Evolutionary conservation across 1,140 invertebrate species (phyloP).

Genomic region (Dendrolimus punctatus): DNA sequence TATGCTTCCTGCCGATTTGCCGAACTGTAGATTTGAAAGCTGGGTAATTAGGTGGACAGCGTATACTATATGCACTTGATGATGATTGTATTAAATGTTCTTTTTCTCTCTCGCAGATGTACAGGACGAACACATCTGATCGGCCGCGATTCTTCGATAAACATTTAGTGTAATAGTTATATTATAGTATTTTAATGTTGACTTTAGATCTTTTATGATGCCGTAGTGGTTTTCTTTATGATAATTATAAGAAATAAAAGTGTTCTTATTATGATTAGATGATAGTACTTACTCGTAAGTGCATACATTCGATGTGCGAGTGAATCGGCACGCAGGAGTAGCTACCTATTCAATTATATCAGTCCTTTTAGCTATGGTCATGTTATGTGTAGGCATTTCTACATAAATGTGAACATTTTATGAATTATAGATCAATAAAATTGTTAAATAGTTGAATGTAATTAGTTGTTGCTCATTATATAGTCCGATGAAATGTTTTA

Average conservation of each 20-base stretch:
- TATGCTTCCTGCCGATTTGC: neutral
- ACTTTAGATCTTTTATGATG: conserved; percentile 19
- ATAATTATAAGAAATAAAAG: conserved; percentile 55
- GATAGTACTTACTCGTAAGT: conserved; percentile 17
- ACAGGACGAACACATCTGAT: conserved; percentile 75
- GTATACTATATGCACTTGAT: neutral
- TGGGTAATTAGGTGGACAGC: neutral
- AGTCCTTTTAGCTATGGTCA: conserved; percentile 4
- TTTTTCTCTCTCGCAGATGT: conserved; percentile 76
- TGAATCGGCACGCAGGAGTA: conserved; percentile 5
- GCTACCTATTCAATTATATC: conserved; percentile 11
- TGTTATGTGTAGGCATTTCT: conserved; percentile 6
- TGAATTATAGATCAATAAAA: conserved; percentile 5
- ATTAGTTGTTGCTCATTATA: conserved; percentile 31
- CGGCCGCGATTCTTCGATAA: conserved; percentile 34
- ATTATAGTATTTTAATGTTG: conserved; percentile 20
- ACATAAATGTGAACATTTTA: conserved; percentile 8
- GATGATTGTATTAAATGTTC: conserved; percentile 33
- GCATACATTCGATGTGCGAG: no score
- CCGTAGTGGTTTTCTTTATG: conserved; percentile 28
- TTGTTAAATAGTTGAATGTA: conserved; percentile 26
- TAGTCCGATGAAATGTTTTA: conserved; percentile 7
- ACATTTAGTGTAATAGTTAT: conserved; percentile 14
- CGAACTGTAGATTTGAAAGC: neutral
- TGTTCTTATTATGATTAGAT: conserved; percentile 64